A percentile compares a stretch with the other conserved stretches of the same genome.
Conservation (phyloP, 2,888 invertebrate genomes). For the Glaucopsyche alexis region DNA sequence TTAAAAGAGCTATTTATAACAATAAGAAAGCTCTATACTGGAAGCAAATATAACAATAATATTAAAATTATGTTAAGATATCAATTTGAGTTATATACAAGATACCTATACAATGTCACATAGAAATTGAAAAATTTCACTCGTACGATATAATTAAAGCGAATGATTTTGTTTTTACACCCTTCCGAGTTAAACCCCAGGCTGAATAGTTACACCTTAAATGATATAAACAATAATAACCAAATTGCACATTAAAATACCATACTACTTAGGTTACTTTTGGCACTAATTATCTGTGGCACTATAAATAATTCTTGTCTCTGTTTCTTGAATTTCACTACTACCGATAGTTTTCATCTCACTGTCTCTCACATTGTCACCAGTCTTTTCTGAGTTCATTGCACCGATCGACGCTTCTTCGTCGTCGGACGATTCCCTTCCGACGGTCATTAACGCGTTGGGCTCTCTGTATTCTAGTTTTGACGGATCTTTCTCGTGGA, state of each 20-base stretch:
- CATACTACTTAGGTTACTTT: slow-evolving; percentile 76
- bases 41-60: slow-evolving; percentile 72
- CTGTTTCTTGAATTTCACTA: slow-evolving; percentile 67
- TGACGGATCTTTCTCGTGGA: slow-evolving; percentile 89
- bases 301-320: slow-evolving; percentile 75
- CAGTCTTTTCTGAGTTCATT: slow-evolving; percentile 53
- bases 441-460: slow-evolving; percentile 55
- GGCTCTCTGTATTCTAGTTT: slow-evolving; percentile 85
- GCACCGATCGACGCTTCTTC: slow-evolving; percentile 57
- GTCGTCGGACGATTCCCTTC: slow-evolving; percentile 79
- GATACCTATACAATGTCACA: slow-evolving; percentile 59
- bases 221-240: slow-evolving; percentile 70
- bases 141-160: slow-evolving; percentile 68
- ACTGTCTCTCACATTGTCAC: slow-evolving; percentile 73
- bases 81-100: slow-evolving; percentile 70
- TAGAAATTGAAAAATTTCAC: slow-evolving; percentile 58
- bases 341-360: slow-evolving; percentile 69
- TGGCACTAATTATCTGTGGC: slow-evolving; percentile 84
- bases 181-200: slow-evolving; percentile 65
- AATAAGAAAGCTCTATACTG: slow-evolving; percentile 68
- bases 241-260: slow-evolving; percentile 77
- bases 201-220: slow-evolving; percentile 69
- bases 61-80: slow-evolving; percentile 54
- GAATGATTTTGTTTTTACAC: slow-evolving; percentile 74
- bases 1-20: slow-evolving; percentile 60